Conservation (phyloP, 2,888 invertebrate species). For the Cheiracanthium punctorium region DNA sequence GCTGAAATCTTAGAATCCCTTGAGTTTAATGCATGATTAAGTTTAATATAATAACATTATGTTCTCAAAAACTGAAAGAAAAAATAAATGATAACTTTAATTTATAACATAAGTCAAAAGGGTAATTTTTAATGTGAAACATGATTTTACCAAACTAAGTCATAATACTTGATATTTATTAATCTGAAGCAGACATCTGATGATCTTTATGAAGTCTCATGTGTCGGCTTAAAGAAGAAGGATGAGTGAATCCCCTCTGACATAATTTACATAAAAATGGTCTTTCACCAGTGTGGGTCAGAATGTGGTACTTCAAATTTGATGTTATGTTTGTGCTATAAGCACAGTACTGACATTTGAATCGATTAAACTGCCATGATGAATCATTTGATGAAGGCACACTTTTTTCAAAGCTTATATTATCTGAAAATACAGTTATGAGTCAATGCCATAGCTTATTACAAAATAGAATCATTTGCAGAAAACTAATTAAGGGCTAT, state of each 20-base stretch:
- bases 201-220: not conserved
- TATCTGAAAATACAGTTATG: not conserved
- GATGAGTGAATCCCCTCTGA: slow-evolving; percentile 25
- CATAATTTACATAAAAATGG: slow-evolving; percentile 22
- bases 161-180: no score
- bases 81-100: no score
- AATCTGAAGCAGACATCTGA: not conserved
- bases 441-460: not conserved
- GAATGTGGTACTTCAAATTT: slow-evolving; percentile 26
- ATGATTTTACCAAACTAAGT: no score
- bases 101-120: no score
- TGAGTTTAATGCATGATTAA: no score
- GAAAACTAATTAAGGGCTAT: not conserved
- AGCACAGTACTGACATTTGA: not conserved
- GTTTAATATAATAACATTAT: no score
- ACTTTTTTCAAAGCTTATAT: not conserved
- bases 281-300: slow-evolving; percentile 27
- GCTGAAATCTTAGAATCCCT: no score
- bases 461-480: no score
- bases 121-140: no score
- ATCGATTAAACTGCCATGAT: not conserved
- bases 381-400: not conserved
- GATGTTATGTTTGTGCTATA: slow-evolving; percentile 27
- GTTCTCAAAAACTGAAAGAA: no score
- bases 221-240: slow-evolving; percentile 17